A percentile compares a stretch with the other conserved stretches of the same genome.
Conservation (phyloP, 2,888 invertebrate species). For the Netelia virgata region DNA sequence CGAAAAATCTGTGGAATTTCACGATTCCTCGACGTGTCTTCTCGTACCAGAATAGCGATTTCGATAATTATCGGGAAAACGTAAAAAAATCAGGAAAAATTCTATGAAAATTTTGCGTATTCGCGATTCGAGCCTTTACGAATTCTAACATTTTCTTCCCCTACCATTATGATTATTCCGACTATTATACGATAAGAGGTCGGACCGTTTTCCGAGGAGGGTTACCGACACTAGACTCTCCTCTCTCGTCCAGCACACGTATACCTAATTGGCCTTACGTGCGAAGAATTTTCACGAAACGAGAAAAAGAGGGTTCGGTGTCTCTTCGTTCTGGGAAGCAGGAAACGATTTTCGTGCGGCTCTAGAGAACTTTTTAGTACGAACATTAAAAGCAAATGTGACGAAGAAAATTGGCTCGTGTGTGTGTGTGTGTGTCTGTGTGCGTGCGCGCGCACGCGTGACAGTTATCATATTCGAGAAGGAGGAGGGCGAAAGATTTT, state of each 20-base stretch:
- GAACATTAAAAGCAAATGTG: slow-evolving; percentile 74
- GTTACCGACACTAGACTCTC: slow-evolving; percentile 57
- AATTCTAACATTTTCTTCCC: slow-evolving; percentile 47
- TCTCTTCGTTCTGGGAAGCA: slow-evolving; percentile 43
- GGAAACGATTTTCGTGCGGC: slow-evolving; percentile 70
- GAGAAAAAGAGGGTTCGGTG: slow-evolving; percentile 32
- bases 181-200: slow-evolving; percentile 58
- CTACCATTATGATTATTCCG: slow-evolving; percentile 47
- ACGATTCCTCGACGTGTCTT: no score
- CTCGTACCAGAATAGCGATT: no score
- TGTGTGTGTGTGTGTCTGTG: slow-evolving; percentile 18
- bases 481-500: slow-evolving; percentile 33
- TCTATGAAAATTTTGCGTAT: not conserved
- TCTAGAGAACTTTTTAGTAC: slow-evolving; percentile 68
- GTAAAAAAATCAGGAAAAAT: not conserved
- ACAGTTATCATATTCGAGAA: slow-evolving; percentile 52
- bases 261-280: slow-evolving; percentile 77
- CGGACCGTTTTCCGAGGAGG: slow-evolving; percentile 54
- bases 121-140: not conserved
- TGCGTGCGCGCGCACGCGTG: slow-evolving; percentile 30
- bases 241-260: slow-evolving; percentile 44
- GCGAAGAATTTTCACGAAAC: slow-evolving; percentile 72
- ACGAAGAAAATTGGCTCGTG: slow-evolving; percentile 55
- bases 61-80: not conserved
- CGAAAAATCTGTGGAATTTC: no score